Conservation (phyloP, 2,113 vertebrate genomes). For the Electrona antarctica region DNA sequence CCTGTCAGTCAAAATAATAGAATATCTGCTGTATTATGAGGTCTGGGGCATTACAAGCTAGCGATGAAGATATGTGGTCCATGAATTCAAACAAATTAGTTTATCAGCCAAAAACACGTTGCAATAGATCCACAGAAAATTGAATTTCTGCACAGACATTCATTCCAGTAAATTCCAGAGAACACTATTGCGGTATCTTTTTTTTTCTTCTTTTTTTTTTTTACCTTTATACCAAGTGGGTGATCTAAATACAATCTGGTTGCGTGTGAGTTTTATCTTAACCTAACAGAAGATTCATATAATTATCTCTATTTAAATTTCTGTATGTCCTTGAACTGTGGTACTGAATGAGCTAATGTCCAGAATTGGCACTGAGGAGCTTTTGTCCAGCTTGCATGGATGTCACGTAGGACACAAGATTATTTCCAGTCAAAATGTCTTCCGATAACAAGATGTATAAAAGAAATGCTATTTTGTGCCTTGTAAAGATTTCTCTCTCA, state of each 20-base stretch:
- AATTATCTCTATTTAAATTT: constrained; percentile 57
- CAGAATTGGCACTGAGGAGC: constrained; percentile 63
- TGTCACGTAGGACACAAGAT: constrained; percentile 40
- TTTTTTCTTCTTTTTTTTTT: constrained; percentile 11
- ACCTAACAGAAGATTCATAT: constrained; percentile 62
- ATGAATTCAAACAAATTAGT: constrained; percentile 40
- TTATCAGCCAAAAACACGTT: not conserved
- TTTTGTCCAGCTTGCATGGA: constrained; percentile 47
- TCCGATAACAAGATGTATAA: constrained; percentile 68
- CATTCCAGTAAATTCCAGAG: constrained; percentile 42
- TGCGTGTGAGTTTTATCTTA: constrained; percentile 49
- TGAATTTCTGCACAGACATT: not conserved
- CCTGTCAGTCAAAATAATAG: constrained; percentile 39
- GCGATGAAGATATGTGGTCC: constrained; percentile 28
- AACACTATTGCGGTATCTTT: constrained; percentile 43
- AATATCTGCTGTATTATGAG: constrained; percentile 32
- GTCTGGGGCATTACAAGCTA: constrained; percentile 13
- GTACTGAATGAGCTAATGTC: constrained; percentile 54
- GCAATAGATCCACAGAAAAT: not conserved
- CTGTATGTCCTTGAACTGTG: constrained; percentile 59
- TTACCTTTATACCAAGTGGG: constrained; percentile 59
- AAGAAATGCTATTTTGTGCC: constrained; percentile 63
- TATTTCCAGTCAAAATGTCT: constrained; percentile 68
- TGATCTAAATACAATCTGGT: constrained; percentile 62
- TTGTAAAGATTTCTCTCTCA: constrained; percentile 45